Base-by-base conservation (phyloP, 2,797 vertebrate genomes). In the Neosilurus mollespiculum region DNA sequence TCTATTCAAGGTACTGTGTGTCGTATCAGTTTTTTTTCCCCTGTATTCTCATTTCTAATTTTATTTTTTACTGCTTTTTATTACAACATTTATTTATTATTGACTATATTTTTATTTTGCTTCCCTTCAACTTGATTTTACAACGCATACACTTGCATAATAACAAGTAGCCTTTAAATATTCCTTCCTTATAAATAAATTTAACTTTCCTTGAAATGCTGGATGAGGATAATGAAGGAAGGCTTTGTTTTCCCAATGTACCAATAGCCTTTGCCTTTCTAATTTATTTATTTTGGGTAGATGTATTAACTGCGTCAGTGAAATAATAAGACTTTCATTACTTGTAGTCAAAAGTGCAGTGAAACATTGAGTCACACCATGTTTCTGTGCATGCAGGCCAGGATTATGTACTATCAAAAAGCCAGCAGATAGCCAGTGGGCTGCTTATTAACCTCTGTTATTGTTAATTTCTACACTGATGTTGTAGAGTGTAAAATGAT, bases 381-480 rank as follows among this genome's bases (percentile, higher is more conserved):
- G 76, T 83, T 81, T 81, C 16, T 16, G 51, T 79, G 67, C 26
- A 4, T 64, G 16, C 34, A 49, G 58, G 22, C 56, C n/a, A 26
- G 70, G 18, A 37, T 78, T 24, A 49, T 78, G 56, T 3, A 9
- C 51, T 71, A 83, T 78, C 75, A 79, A 54, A 72, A 78, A 79
- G 58, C 49, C 67, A 73, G 49, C 62, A 80, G 83, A 80, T 78
- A 77, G 53, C 56, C 56, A n/a, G 75, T 83, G 20, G 30, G 82
- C 66, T 37, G 14, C 69, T 80, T 51, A 84, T 84, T 80, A 84
- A 79, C 69, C 61, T 80, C 37, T 64, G n/a, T 26, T 26, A 34
- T 67, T 51, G 1, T 66, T 67, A 4, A 69, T 80, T 69, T 80
- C 51, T 76, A n/a, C n/a, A 59, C 30, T 58, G 69, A 73, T 59